phyloP scores from a whole-genome alignment of 2,797 vertebrate genomes.

The Mormyrus proboscirostris region DNA sequence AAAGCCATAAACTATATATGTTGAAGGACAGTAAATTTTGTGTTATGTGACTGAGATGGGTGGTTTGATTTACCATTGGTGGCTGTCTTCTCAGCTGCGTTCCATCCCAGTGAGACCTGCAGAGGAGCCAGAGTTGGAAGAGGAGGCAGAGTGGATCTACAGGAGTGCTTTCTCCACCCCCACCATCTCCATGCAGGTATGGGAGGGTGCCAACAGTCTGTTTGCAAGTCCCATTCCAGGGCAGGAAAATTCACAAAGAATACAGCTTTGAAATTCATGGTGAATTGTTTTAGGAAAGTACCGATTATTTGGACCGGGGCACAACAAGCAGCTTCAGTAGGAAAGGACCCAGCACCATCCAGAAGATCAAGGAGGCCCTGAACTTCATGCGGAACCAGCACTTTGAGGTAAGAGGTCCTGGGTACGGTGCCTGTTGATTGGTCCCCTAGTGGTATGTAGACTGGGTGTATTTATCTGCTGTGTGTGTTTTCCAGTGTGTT shows the following conservation, averaged over 20 bases:
- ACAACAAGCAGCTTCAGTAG: conserved; percentile 87
- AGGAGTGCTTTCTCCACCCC: conserved; percentile 93
- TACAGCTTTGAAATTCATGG: neutral
- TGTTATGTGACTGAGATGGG: neutral
- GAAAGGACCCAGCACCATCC: conserved; percentile 93
- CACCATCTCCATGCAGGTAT: conserved; percentile 95
- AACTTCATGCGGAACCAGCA: conserved; percentile 99
- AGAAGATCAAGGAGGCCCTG: conserved; percentile 95
- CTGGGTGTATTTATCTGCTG: neutral
- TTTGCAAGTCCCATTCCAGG: neutral
- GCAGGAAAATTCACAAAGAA: neutral
- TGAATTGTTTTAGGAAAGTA: conserved; percentile 69
- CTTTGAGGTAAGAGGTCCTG: conserved; percentile 74
- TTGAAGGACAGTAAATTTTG: neutral
- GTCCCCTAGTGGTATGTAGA: neutral
- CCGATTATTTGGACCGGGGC: conserved; percentile 88
- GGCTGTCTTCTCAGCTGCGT: conserved; percentile 63
- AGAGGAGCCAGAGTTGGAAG: conserved; percentile 94
- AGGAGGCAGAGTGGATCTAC: conserved; percentile 98
- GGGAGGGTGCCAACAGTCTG: neutral
- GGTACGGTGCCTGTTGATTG: neutral
- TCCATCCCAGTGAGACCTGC: conserved; percentile 86
- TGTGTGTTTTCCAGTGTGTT: neutral
- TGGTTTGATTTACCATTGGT: neutral
- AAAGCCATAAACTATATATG: neutral